These are phyloP conservation scores for Prionailurus viverrinus DNA, from an alignment of 2,113 vertebrate species.

Conservation along the genomic window DNA sequence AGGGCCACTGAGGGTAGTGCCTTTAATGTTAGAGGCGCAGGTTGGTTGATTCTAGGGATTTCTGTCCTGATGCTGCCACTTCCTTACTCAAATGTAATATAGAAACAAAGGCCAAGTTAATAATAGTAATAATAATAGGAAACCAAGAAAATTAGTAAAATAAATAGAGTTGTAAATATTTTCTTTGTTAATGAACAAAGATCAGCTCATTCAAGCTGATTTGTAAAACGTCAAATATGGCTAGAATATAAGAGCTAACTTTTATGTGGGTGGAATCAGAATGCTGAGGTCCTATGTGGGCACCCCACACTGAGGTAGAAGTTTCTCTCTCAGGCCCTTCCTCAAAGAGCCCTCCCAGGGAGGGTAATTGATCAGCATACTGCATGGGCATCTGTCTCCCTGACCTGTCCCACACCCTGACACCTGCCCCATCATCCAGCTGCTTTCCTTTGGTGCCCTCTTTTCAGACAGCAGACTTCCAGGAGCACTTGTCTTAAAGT, in stretches of 20 bases:
- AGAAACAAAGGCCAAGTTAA: neutral
- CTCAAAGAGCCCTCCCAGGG: neutral
- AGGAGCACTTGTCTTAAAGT: neutral
- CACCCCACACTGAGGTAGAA: neutral
- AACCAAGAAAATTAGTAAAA: neutral
- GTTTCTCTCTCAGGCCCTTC: neutral
- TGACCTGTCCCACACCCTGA: rapidly evolving
- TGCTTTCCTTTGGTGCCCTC: neutral
- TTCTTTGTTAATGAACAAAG: neutral
- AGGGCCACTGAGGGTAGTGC: neutral
- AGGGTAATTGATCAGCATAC: neutral
- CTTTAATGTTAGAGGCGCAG: neutral
- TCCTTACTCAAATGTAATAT: neutral
- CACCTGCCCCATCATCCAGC: neutral
- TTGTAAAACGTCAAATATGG: neutral
- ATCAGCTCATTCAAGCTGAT: neutral
- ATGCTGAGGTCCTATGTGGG: neutral
- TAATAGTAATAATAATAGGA: neutral
- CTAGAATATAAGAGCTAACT: neutral
- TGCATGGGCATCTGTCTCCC: no score
- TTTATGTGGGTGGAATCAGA: neutral
- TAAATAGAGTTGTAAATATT: neutral
- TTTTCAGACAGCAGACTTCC: neutral
- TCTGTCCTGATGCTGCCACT: neutral
- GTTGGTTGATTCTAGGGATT: neutral